A percentile compares a stretch with the other conserved stretches of the same genome.
Conservation (phyloP, 37 sponge, comb jelly and placozoan genomes). For the Cliona cf. orientalis region DNA sequence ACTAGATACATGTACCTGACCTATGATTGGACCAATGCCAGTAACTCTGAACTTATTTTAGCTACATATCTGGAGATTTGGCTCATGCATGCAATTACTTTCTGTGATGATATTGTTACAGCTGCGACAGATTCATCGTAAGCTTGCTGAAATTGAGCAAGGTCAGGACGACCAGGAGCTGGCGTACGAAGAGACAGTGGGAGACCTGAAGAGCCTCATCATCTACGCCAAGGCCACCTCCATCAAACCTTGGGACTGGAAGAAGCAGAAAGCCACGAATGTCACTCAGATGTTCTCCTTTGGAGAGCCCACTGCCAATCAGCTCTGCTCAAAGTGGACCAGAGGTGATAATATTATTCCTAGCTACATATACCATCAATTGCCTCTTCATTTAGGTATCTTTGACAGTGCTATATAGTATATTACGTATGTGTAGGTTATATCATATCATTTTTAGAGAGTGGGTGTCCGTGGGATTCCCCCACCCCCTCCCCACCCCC, state of each 20-base stretch:
- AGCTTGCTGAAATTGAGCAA: background rate
- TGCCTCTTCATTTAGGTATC: too few relatives aligned
- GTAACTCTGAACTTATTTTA: too few relatives aligned
- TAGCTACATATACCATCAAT: too few relatives aligned
- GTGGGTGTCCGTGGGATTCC: background rate
- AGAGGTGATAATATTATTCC: too few relatives aligned
- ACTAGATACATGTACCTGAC: too few relatives aligned
- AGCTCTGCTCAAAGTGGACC: constrained; percentile 28
- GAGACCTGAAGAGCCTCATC: constrained; percentile 43
- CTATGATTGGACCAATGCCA: too few relatives aligned
- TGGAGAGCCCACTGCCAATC: constrained; percentile 55
- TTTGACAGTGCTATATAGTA: too few relatives aligned
- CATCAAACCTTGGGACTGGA: constrained; percentile 77
- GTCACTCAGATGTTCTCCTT: constrained; percentile 83
- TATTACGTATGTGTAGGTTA: too few relatives aligned
- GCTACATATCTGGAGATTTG: background rate
- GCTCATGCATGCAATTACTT: background rate
- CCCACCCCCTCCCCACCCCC: too few relatives aligned
- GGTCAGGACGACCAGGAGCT: constrained; percentile 61
- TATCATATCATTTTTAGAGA: too few relatives aligned
- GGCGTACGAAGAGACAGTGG: constrained; percentile 4
- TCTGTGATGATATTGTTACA: too few relatives aligned
- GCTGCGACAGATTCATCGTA: background rate
- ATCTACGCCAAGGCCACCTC: constrained; percentile 55
- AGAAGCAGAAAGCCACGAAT: constrained; percentile 29